Base-by-base conservation (phyloP, 2,113 vertebrate genomes). In the Gallinago media region DNA sequence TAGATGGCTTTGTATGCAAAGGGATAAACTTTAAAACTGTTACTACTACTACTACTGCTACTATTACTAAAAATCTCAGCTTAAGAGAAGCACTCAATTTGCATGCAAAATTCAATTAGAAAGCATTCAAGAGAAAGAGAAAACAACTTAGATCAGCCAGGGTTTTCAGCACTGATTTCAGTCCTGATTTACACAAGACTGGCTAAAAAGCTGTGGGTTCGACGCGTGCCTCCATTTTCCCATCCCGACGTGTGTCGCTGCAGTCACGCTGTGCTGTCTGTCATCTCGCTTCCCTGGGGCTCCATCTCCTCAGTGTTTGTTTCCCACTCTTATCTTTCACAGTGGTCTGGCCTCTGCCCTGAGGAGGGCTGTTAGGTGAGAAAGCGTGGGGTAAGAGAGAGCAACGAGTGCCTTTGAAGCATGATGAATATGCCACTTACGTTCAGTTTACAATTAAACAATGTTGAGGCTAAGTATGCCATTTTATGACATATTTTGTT, bases 401-500 rank as follows among this genome's bases (percentile, higher is more conserved):
- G 46, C 46, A 55, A 22, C 2, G 38, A 90, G 42, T 27, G 54
- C 71, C 72, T 95, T 78, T 12, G 4, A 63, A 92, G n/a, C 1
- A 0, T 66, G 81, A 92, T 93, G 55, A 59, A 95, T 93, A 21
- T 59, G 36, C 55, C 90, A 84, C 78, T 95, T 94, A 70, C 6
- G 42, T 68, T 91, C 47, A 85, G 59, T 92, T 94, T 96, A 68
- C 61, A 92, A 31, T 65, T 83, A 85, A 88, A 54, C 0, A 1
- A 27, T 12, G 21, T 31, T 68, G 47, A 74, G 31, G 55, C 9
- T 73, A 79, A 89, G 74, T 68, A 17, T 94, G 52, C 31, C 61
- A 27, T 84, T 95, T 88, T 63, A 62, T 90, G 71, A 83, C 42
- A 70, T 55, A 63, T 68, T 95, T 93, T 97, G 29, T 92, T 94